phyloP scores from a whole-genome alignment of 2,113 vertebrate species.

The Bos indicus region DNA sequence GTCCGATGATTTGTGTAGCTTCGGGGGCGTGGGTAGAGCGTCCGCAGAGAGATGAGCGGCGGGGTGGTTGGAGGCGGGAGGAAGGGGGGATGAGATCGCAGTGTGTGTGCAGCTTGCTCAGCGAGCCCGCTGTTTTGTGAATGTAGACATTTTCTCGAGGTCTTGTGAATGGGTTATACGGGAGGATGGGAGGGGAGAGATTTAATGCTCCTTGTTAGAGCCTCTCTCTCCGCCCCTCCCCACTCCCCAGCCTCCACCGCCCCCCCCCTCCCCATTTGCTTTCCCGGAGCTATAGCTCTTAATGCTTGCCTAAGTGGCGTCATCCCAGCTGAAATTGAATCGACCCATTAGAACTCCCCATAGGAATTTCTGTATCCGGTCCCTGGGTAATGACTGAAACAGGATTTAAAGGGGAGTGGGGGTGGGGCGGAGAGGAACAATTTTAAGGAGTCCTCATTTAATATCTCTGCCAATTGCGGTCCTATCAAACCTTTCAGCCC shows the following conservation, averaged over 20 bases:
- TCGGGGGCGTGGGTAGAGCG: conserved; percentile 71
- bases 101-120: conserved; percentile 27
- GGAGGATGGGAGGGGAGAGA: conserved; percentile 69
- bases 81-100: neutral
- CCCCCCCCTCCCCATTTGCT: conserved; percentile 54
- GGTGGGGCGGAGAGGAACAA: conserved; percentile 44
- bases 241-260: conserved; percentile 29
- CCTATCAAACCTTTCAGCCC: neutral
- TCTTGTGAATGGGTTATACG: conserved; percentile 78
- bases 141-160: conserved; percentile 67
- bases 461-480: conserved; percentile 55
- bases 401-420: conserved; percentile 55
- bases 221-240: conserved; percentile 65
- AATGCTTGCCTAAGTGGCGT: conserved; percentile 85
- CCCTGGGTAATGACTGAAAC: conserved; percentile 76
- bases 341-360: conserved; percentile 84
- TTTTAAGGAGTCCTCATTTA: conserved; percentile 66
- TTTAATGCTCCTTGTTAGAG: conserved; percentile 68
- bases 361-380: conserved; percentile 82
- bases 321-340: conserved; percentile 82
- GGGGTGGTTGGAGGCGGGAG: neutral
- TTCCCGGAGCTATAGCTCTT: conserved; percentile 82
- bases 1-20: conserved; percentile 54
- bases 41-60: neutral
- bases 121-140: conserved; percentile 69